Evolutionary conservation across 1,140 invertebrate species (phyloP), one percentile per base, ranked within the genome.

Genomic region (Bacillus rossius): DNA sequence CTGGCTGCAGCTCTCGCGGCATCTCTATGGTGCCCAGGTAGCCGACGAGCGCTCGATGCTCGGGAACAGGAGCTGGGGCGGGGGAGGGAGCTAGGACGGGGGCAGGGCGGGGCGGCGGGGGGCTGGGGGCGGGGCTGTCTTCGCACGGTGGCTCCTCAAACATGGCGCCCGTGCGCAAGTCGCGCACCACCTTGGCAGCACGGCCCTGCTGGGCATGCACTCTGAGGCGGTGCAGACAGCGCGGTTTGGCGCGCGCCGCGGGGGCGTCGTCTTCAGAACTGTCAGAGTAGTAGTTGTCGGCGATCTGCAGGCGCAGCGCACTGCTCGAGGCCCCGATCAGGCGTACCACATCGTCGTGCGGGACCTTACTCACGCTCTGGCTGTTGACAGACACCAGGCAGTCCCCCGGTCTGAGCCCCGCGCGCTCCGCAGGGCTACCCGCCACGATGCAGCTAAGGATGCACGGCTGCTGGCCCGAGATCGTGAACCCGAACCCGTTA

Each of bases 21-120:
- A 95, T 95, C 75, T 97, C 94, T 49, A 97, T 95, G 0, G 94
- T 96, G 3, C 95, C 94, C 47, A 97, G 79, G 73, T 97, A 98
- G 0, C 94, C 94, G 2, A 97, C 91, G 14, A 97, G 84, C 0
- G 89, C 90, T 60, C 88, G 83, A 65, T 90, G 90, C 55, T 92
- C 86, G 22, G 89, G 76, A 37, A 82, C 79, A 47, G 81, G 81
- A 8, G 71, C 71, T 45, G 81, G 79, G 26, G 51, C 50, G 40
- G 41, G 25, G 34, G 60, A 60, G 4, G 62, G 54, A 54, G 63
- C 73, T 0, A 70, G 59, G 4, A 75, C 69, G 0, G 76, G 75
- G 4, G 74, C 73, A 13, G 76, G 77, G 13, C 73, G 73, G 3
- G 76, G 75, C 23, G 74, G 63, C 47, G 72, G 71, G 56, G 65